Conservation (phyloP, 1,140 invertebrate species). For the Sesamia nonagrioides region DNA sequence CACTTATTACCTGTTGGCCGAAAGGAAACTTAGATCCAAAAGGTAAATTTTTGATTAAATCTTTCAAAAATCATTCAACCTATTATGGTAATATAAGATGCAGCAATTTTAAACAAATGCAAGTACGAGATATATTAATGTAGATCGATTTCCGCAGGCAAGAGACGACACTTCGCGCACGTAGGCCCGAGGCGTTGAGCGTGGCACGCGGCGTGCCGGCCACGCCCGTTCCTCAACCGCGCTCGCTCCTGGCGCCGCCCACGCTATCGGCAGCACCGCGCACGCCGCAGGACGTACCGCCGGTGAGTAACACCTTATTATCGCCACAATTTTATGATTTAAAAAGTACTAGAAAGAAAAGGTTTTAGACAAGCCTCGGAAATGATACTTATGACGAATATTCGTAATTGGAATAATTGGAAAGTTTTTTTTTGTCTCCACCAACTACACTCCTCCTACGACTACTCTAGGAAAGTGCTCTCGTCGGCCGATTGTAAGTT, state of each 20-base stretch:
- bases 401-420: too few relatives aligned
- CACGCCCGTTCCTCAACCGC: constrained; percentile 54
- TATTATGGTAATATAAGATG: background rate
- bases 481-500: too few relatives aligned
- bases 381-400: too few relatives aligned
- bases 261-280: constrained; percentile 69
- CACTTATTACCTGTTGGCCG: constrained; percentile 98
- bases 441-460: too few relatives aligned
- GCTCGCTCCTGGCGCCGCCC: constrained; percentile 73
- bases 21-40: constrained; percentile 94
- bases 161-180: constrained; percentile 93
- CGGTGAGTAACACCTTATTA: constrained; percentile 79
- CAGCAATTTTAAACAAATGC: too few relatives aligned
- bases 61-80: too few relatives aligned
- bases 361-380: too few relatives aligned
- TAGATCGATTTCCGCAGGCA: constrained; percentile 88
- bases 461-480: too few relatives aligned
- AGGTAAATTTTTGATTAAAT: constrained; percentile 64
- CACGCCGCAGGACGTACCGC: constrained; percentile 86
- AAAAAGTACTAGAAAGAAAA: too few relatives aligned
- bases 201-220: constrained; percentile 65
- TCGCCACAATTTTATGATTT: background rate
- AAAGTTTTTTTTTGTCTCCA: too few relatives aligned
- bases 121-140: background rate
- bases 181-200: constrained; percentile 83